Evolutionary conservation across 2,797 vertebrate species (phyloP), one percentile per base, ranked within the genome.

Genomic region (Periophthalmus magnuspinnatus): DNA sequence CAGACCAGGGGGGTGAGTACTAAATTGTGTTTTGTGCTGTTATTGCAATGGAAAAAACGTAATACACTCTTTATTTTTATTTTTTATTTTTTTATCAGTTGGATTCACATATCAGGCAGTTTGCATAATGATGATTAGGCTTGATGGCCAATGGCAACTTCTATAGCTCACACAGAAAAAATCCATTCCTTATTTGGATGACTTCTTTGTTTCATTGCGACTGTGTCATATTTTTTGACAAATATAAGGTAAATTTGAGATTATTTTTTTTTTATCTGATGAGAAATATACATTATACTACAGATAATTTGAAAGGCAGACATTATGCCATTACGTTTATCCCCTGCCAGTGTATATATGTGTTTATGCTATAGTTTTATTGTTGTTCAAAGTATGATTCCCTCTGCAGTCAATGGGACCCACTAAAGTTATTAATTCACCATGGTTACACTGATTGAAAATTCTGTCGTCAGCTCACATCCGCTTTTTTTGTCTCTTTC

Each of bases 1-100:
- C 96, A 0, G 96, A 98, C 84, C 97, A 98, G 80, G 95, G 95
- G 6, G 97, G 97, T 99, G 90, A 96, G 97, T 94, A 22, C 38
- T 24, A 2, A 14, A 16, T 24, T 65, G 57, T 61, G 0, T 9
- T 45, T 61, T 48, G 11, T 1, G 3, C 41, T 45, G 5, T 14
- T 45, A 45, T 45, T 45, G 28, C 28, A 28, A 3, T 28, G 28
- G 28, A 28, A 28, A 28, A 28, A 28, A 28, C n/a, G n/a, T n/a
- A n/a, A n/a, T n/a, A n/a, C n/a, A n/a, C n/a, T n/a, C n/a, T n/a
- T n/a, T n/a, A n/a, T n/a, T n/a, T n/a, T n/a, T n/a, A n/a, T n/a
- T 28, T 28, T 28, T 1, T 28, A 28, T 1, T 28, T 38, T 38
- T 38, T 38, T 2, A 6, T 38, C 38, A 28, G 28, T 28, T 28